A percentile compares a stretch with the other conserved stretches of the same genome.
phyloP scores from a whole-genome alignment of 2,113 vertebrate species.

The Myodes glareolus region DNA sequence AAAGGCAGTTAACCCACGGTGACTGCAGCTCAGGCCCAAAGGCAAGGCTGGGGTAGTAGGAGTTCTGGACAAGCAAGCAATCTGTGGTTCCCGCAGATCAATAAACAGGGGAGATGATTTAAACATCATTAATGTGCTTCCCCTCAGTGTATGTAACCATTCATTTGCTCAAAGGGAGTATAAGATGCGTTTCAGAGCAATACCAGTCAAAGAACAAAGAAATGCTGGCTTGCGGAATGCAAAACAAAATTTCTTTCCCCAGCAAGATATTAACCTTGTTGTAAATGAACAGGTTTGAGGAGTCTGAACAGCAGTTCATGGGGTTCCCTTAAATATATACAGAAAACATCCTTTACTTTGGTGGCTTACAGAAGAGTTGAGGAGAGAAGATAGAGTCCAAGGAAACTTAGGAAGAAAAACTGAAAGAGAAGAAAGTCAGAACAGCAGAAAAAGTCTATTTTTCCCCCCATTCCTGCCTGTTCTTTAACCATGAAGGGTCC shows the following conservation, averaged over 20 bases:
- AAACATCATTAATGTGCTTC: conserved; percentile 8
- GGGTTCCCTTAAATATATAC: background rate
- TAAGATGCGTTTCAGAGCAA: conserved; percentile 49
- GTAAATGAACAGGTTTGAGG: background rate
- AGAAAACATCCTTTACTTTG: background rate
- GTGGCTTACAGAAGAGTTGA: background rate
- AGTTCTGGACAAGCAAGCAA: background rate
- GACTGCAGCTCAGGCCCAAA: background rate
- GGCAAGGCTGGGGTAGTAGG: background rate
- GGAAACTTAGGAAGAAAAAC: background rate
- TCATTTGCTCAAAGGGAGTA: background rate
- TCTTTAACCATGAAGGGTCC: background rate
- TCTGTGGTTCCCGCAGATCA: background rate
- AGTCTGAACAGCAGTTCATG: background rate
- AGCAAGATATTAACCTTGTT: background rate
- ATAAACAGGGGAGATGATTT: background rate
- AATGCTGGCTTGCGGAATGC: background rate
- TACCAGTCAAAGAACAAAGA: background rate
- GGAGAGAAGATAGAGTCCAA: background rate
- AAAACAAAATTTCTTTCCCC: background rate
- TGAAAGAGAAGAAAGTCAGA: background rate
- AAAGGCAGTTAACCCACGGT: background rate
- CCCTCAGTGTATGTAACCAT: background rate
- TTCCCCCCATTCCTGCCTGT: background rate
- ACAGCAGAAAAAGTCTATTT: background rate